A percentile compares a stretch with the other conserved stretches of the same genome.
phyloP scores from a whole-genome alignment of 1,140 invertebrate species.

The Aphelinus certus region DNA sequence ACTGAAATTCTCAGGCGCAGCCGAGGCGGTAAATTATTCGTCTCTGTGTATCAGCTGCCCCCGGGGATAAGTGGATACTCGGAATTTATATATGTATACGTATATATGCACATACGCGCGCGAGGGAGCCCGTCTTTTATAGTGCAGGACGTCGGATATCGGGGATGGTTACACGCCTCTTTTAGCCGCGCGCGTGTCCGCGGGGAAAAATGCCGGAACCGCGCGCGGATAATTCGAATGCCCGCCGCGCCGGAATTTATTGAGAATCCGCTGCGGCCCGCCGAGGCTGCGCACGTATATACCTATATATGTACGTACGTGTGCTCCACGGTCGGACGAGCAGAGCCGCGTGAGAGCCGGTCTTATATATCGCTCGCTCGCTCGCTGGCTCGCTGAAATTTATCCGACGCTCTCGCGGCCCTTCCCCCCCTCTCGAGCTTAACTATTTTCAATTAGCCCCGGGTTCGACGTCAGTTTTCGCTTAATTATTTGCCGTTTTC shows the following conservation, averaged over 20 bases:
- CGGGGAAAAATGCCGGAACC: conserved; percentile 19
- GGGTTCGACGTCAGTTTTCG: background rate
- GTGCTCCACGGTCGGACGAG: no score
- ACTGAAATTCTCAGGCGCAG: no score
- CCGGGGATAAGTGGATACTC: no score
- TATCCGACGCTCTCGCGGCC: background rate
- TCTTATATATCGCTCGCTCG: background rate
- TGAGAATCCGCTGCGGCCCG: background rate
- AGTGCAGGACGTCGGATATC: background rate
- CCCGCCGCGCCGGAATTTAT: conserved; percentile 16
- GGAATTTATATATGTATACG: conserved; percentile 10
- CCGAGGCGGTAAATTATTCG: no score
- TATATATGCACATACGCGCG: no score
- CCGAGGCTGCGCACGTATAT: background rate
- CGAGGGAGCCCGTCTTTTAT: no score
- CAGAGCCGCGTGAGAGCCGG: background rate
- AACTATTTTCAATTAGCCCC: conserved; percentile 18
- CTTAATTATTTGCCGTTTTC: background rate
- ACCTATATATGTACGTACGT: no score
- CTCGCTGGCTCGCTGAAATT: background rate
- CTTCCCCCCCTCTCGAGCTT: background rate
- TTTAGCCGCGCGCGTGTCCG: background rate
- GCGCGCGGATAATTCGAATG: conserved; percentile 22
- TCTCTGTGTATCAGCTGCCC: no score
- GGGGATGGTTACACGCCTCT: background rate